Conservation (phyloP, 2,113 vertebrate species). For the Pithys albifrons region DNA sequence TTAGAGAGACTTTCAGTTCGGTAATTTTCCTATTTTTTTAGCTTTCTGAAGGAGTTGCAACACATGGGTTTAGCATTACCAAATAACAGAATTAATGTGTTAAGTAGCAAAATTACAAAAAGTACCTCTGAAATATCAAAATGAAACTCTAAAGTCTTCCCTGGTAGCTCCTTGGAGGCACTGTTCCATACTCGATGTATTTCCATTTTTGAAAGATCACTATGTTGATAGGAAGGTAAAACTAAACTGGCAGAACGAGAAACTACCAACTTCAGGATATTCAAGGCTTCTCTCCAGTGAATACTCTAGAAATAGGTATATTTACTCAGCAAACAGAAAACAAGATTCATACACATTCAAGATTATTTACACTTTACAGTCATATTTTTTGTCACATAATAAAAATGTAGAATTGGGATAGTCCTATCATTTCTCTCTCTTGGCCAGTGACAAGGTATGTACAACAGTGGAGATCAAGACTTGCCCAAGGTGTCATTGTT, state of each 20-base stretch:
- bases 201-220: conserved; percentile 91
- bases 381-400: neutral
- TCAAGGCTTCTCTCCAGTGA: conserved; percentile 97
- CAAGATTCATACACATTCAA: neutral
- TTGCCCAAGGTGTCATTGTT: neutral
- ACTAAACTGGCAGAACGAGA: conserved; percentile 95
- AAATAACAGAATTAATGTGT: neutral
- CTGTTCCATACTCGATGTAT: conserved; percentile 94
- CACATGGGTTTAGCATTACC: neutral
- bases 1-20: neutral
- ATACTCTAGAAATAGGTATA: conserved; percentile 78
- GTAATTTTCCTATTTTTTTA: neutral
- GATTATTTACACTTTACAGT: neutral
- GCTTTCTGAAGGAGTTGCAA: neutral
- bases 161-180: conserved; percentile 93
- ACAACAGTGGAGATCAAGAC: neutral
- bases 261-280: conserved; percentile 95
- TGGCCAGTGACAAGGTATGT: neutral
- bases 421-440: neutral
- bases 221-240: conserved; percentile 87
- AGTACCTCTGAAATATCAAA: conserved; percentile 97
- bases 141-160: conserved; percentile 96
- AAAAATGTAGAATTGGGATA: neutral
- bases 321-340: conserved; percentile 10
- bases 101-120: neutral